These are phyloP conservation scores for Siphonodentalium dalli DNA, from an alignment of 2,888 invertebrate species.

Conservation along the genomic window DNA sequence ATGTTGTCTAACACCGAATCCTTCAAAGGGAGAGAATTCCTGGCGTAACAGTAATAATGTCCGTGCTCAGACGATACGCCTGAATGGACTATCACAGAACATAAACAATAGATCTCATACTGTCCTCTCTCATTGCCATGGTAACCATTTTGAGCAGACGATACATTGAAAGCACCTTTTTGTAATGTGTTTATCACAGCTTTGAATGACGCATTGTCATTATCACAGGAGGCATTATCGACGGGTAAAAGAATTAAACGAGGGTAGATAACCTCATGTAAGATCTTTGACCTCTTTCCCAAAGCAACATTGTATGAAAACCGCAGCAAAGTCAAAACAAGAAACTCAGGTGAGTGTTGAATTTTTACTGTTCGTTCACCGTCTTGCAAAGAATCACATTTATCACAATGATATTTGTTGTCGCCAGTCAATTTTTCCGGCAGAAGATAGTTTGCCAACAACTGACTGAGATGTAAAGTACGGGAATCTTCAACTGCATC, in stretches of 20 bases:
- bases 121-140: slow-evolving; percentile 25
- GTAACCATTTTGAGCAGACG: slow-evolving; percentile 32
- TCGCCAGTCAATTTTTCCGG: slow-evolving; percentile 81
- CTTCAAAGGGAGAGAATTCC: slow-evolving; percentile 43
- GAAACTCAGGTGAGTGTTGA: slow-evolving; percentile 77
- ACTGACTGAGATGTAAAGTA: slow-evolving; percentile 72
- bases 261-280: slow-evolving; percentile 68
- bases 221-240: slow-evolving; percentile 16
- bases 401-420: slow-evolving; percentile 82
- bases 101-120: slow-evolving; percentile 76
- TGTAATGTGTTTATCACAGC: too few relatives aligned
- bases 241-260: slow-evolving; percentile 57
- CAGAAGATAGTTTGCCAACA: slow-evolving; percentile 79
- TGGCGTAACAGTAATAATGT: slow-evolving; percentile 84
- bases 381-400: slow-evolving; percentile 78
- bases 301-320: slow-evolving; percentile 78
- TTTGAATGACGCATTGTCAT: background rate
- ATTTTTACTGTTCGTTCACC: slow-evolving; percentile 77
- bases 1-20: slow-evolving; percentile 33
- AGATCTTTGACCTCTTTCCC: slow-evolving; percentile 79
- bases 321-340: slow-evolving; percentile 82
- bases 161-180: slow-evolving; percentile 26
- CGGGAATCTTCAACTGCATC: slow-evolving; percentile 3
- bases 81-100: slow-evolving; percentile 84
- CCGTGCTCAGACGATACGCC: slow-evolving; percentile 85